These are phyloP conservation scores for Pogonocichla stellata DNA, from an alignment of 2,113 vertebrate species.

Conservation along the genomic window DNA sequence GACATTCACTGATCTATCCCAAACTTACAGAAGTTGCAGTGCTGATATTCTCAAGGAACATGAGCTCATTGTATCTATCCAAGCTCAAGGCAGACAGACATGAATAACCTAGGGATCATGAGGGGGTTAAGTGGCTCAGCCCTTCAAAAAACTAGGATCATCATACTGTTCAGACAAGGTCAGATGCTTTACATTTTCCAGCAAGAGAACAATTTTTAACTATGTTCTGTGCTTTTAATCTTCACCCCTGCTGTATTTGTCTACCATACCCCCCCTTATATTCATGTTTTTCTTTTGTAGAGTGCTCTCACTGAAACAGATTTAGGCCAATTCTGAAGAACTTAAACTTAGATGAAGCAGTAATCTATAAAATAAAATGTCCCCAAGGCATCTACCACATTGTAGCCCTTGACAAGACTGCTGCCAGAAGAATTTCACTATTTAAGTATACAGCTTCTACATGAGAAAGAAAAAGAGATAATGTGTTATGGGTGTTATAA, in stretches of 20 bases:
- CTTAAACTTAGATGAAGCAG: not conserved
- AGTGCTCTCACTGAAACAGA: not conserved
- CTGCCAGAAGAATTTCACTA: not conserved
- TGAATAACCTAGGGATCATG: not conserved
- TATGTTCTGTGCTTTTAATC: not conserved
- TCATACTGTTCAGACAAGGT: not conserved
- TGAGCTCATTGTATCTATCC: rapidly evolving
- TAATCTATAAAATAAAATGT: not conserved
- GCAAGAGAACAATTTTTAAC: not conserved
- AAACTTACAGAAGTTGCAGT: not conserved
- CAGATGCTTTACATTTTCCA: not conserved
- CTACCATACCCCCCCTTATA: not conserved
- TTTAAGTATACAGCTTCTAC: not conserved
- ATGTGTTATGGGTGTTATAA: not conserved
- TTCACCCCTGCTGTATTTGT: not conserved
- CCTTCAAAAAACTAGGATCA: not conserved
- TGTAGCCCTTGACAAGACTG: not conserved
- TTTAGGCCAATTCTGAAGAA: not conserved
- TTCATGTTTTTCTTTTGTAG: not conserved
- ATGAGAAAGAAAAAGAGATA: not conserved
- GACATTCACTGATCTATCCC: not conserved
- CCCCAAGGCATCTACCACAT: not conserved
- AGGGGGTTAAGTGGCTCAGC: not conserved
- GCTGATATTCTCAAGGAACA: not conserved
- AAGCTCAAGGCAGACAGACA: not conserved